Evolutionary conservation across 2,888 invertebrate genomes (phyloP), one percentile per base, ranked within the genome.

Genomic region (Abrostola triplasia): DNA sequence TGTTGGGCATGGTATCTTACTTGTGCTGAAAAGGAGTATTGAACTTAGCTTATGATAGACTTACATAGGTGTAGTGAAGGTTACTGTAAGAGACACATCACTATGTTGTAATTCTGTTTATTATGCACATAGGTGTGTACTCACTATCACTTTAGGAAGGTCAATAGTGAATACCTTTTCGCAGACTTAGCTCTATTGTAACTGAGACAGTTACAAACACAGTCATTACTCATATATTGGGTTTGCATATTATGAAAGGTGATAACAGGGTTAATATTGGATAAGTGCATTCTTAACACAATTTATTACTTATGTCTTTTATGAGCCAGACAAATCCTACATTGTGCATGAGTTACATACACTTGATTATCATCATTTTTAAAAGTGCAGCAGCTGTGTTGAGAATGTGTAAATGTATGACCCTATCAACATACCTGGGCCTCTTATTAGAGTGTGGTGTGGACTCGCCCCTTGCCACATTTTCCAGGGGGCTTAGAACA

Each of bases 361-460:
- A 24, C 41, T 41, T 41, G 1, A 41, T 41, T 6, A 24, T 48
- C 12, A 44, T 44, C 7, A 48, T 7, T 12, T 24, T 10, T 13
- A 48, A 13, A 24, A 5, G 4, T 47, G 47, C 40, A 40, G 9
- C 40, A 12, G n/a, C 37, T 13, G 24, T 48, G 8, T n/a, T 59
- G 40, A 13, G 4, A 64, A 59, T 24, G 40, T 44, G 11, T 42
- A 36, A 52, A 7, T 50, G 11, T 12, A 69, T 36, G 44, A 53
- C 24, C 44, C 36, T 37, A 48, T 9, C 10, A 4, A 64, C 74
- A 44, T 80, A 94, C 94, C 92, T 92, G 61, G 90, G 84, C 73
- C 94, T 92, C 81, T 94, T 94, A 76, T 91, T 93, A n/a, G 93
- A 91, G 79, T 94, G 94, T 84, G 94, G 94, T 57, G 94, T 93